Percentiles rank a stretch among this genome's conserved stretches.
phyloP scores from a whole-genome alignment of 2,113 vertebrate species.

The Craseonycteris thonglongyai region DNA sequence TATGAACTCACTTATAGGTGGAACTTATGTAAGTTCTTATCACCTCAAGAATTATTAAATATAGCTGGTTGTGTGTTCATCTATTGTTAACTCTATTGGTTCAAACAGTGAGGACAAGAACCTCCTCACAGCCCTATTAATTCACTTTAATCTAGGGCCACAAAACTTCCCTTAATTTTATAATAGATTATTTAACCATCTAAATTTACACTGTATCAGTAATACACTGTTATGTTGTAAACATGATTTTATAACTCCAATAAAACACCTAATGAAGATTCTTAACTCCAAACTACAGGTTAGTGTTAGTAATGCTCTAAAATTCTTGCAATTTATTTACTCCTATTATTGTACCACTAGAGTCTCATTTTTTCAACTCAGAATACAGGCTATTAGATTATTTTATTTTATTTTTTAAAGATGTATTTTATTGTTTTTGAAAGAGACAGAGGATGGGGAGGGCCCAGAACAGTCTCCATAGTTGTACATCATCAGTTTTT shows the following conservation, averaged over 20 bases:
- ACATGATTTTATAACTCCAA: slow-evolving; percentile 4
- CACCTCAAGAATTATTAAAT: neutral
- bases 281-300: neutral
- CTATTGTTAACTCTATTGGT: neutral
- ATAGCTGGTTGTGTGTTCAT: neutral
- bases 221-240: too few relatives aligned
- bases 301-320: neutral
- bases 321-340: slow-evolving; percentile 30
- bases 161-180: neutral
- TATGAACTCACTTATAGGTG: too few relatives aligned
- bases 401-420: too few relatives aligned
- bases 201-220: slow-evolving; percentile 4
- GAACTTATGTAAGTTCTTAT: neutral
- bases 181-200: neutral
- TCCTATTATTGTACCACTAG: slow-evolving; percentile 37
- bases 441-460: too few relatives aligned
- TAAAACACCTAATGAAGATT: slow-evolving; percentile 30
- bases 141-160: neutral
- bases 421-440: too few relatives aligned
- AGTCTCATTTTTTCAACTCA: slow-evolving; percentile 25
- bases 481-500: too few relatives aligned
- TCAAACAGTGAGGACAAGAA: neutral
- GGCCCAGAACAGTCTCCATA: too few relatives aligned
- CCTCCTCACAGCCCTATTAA: neutral
- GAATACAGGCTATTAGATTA: slow-evolving; percentile 37